Conservation (phyloP, 2,797 vertebrate genomes). For the Glossophaga mutica region DNA sequence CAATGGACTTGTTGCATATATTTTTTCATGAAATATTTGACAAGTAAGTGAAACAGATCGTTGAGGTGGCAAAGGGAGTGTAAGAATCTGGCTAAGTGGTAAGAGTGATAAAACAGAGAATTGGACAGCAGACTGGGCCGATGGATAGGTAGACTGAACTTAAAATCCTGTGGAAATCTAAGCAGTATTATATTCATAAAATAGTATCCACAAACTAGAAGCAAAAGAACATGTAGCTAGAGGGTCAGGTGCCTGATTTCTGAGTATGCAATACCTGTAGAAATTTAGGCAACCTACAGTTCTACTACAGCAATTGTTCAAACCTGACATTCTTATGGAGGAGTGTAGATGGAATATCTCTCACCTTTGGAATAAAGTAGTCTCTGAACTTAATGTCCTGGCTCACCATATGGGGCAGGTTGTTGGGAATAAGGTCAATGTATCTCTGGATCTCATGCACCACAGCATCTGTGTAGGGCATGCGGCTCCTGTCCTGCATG, state of each 20-base stretch:
- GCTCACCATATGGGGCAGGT: neutral
- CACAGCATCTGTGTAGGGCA: slow-evolving; percentile 79
- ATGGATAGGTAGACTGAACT: neutral
- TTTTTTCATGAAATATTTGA: neutral
- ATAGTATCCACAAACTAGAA: neutral
- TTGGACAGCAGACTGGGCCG: neutral
- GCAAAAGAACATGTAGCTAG: neutral
- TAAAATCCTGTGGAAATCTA: neutral
- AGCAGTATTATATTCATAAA: neutral
- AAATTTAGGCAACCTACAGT: neutral
- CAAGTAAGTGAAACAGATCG: neutral
- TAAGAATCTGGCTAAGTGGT: neutral
- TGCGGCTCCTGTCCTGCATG: slow-evolving; percentile 66
- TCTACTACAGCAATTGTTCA: neutral
- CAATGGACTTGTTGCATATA: neutral
- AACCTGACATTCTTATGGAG: neutral
- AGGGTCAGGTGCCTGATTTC: neutral
- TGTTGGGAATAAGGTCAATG: neutral
- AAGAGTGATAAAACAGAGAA: neutral
- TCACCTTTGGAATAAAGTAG: slow-evolving; percentile 80
- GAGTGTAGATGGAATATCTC: neutral
- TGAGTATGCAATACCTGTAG: neutral
- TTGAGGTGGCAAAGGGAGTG: neutral
- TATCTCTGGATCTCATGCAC: slow-evolving; percentile 76
- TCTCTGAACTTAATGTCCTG: slow-evolving; percentile 67